Base-by-base conservation (phyloP, 2,797 vertebrate species). In the Brachyalestes nurse region DNA sequence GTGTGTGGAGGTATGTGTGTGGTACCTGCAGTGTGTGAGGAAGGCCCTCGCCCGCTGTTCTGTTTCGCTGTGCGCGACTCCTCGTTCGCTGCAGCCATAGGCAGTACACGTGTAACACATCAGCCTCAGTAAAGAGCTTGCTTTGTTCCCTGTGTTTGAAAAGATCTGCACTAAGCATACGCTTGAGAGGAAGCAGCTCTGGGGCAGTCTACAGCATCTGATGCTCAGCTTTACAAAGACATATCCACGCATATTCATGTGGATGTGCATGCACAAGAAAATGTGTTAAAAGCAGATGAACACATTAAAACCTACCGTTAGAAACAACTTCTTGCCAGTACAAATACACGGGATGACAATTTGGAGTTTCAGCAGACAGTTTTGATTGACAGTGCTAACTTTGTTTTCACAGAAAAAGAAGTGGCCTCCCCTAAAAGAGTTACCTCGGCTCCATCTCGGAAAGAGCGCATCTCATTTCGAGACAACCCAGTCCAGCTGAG, bases 401-500 rank as follows among this genome's bases (percentile, higher is more conserved):
- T 91, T 81, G 90, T 87, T 91, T 87, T 79, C 87, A 86, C 93
- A 97, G 94, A 90, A 84, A 92, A 92, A 82, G 92, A 93, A 74
- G 66, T 86, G 62, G 57, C 91, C 47, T 75, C 89, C 86, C 93
- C 94, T 60, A 80, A 86, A 82, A 93, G 86, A 84, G 89, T 89
- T 78, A 67, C 77, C 28, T 90, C 93, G 21, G 88, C 90, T 78
- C 92, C 93, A n/a, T 86, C 86, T 25, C 93, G 74, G 85, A 96
- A 91, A 77, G 96, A 98, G 77, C 93, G 94, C 70, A 94, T 97
- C 84, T 98, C 97, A n/a, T 96, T 96, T 90, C 91, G 95, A 82
- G 96, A 97, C 89, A 92, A 93, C 87, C 95, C 95, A 0, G 88
- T 96, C 17, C 94, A 91, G 77, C 86, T 94, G 89, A 98, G 97